Evolutionary conservation across 2,888 invertebrate species (phyloP), one percentile per base, ranked within the genome.

Genomic region (Ormyrus labotus): DNA sequence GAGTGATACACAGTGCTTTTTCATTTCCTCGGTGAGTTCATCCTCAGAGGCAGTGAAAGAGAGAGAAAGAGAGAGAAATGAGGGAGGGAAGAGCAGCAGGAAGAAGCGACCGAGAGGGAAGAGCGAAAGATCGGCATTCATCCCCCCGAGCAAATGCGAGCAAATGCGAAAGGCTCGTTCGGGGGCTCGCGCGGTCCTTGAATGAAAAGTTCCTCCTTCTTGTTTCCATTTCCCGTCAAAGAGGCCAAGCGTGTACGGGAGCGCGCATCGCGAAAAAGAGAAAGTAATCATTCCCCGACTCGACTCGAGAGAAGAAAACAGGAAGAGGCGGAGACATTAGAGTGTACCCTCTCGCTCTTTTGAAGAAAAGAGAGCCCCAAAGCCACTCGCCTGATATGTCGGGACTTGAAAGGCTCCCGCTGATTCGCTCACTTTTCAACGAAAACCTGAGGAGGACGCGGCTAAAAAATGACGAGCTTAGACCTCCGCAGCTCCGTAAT

Each of bases 241-340:
- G 80, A 83, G 81, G 79, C 81, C 76, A 78, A 78, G 71, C 78
- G 65, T 75, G 34, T n/a, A 19, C 48, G 51, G 55, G 55, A n/a
- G 53, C 10, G 53, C 63, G 34, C 50, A 65, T 34, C 63, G 63
- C 55, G 58, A 79, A 53, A 71, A 70, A 53, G 71, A 67, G 78
- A 81, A 82, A 81, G 83, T 84, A 85, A 85, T 85, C 83, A 84
- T 84, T 84, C 82, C 81, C 77, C 13, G 75, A 72, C 71, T 53
- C 58, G 11, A 19, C 47, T 50, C 65, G 77, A 84, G 81, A 83
- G 80, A 74, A 61, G 73, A 72, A 77, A 72, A 74, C 51, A 81
- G 55, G 34, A 64, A 81, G 79, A 81, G 81, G 67, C 5, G 80
- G 76, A 60, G 70, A 83, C 84, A 84, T 83, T 84, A 84, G 82